Evolutionary conservation across 1,140 invertebrate species (phyloP), one percentile per base, ranked within the genome.

Genomic region (Vanessa tameamea): DNA sequence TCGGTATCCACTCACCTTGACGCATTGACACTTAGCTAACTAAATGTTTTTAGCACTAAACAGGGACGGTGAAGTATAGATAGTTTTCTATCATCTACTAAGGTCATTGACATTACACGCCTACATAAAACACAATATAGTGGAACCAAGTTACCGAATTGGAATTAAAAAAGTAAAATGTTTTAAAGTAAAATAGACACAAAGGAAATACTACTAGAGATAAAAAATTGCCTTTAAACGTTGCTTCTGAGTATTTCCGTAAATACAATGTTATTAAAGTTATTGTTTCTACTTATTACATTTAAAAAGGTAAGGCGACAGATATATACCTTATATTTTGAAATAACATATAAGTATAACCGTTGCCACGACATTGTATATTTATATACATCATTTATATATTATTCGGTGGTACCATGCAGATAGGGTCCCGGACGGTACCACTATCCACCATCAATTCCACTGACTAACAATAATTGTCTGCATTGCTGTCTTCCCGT

Each of bases 141-240:
- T 37, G 14, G 26, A 67, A 67, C 48, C 26, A 8, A 67, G 14
- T 11, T 51, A 66, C 12, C 13, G 15, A 50, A 26, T 31, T 26
- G 4, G 15, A 51, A 51, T 15, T 37, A 14, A 37, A 67, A 26
- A 53, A 6, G 16, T 47, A 20, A 31, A 31, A 31, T 31, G 26
- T 16, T 14, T 53, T 37, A 43, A 55, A 53, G 37, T 20, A 50
- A 67, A 67, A 67, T 67, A 67, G 16, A 16, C 47, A 66, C 48
- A 53, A 66, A 67, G 50, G 20, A 53, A 67, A 55, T 37, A 37
- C 16, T 51, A 37, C 53, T 31, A 43, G 53, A 66, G 23, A 23
- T 66, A 66, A 67, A 23, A 65, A 67, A 14, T 1, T 2, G 23
- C 2, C 53, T 23, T 26, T 67, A 16, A 53, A 53, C 26, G 14